Evolutionary conservation across 2,888 invertebrate genomes (phyloP), one percentile per base, ranked within the genome.

Genomic region (Hipparchia semele): DNA sequence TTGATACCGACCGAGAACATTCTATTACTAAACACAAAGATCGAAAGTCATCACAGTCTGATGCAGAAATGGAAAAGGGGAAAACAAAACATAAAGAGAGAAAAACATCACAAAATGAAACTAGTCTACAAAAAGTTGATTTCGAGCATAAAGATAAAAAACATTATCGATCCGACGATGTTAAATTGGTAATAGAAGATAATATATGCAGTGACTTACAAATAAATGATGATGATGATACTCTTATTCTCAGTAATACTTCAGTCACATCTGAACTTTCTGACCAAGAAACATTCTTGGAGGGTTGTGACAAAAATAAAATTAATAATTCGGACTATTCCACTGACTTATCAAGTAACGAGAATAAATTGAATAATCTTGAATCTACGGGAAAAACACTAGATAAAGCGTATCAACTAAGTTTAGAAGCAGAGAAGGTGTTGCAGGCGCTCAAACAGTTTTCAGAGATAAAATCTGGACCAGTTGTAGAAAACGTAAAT

Each of bases 341-440:
- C 12, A 23, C 33, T 56, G 62, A 62, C 6, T 72, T 58, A 13
- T 56, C 58, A 58, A 58, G 23, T 8, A 56, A 56, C 1, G 68
- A 62, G 8, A 72, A 10, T 39, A 62, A 51, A 59, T 6, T 10
- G 6, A n/a, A 46, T n/a, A 39, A 75, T 13, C 56, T 45, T 61
- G 58, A 75, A 9, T n/a, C 58, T 54, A n/a, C 12, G 70, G 84
- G 87, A 61, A 81, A 79, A 73, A 86, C 90, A 73, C 77, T 91
- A 39, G 84, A 85, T 72, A 90, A 90, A 84, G 91, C 87, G 45
- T 81, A 86, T 75, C 88, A 88, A 80, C 79, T 93, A 58, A 91
- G 82, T 70, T 79, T 78, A 71, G 86, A 86, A 78, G 86, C 86
- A 54, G 86, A 86, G 62, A 84, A 86, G 80, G 83, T 86, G 1